phyloP scores from a whole-genome alignment of 2,797 vertebrate genomes.

The Myotis daubentonii region DNA sequence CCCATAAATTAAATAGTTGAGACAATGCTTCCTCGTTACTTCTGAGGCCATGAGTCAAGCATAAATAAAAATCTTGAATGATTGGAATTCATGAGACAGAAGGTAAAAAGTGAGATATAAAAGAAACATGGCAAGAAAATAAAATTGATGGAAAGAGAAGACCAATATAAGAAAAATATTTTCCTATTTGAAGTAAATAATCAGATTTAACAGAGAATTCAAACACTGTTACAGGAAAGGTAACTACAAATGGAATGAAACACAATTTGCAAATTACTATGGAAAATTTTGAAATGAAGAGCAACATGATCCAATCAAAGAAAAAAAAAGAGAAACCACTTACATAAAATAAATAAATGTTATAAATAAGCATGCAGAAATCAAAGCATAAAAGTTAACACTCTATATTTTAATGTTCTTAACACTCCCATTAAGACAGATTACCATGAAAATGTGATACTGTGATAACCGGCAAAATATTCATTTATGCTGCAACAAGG shows the following conservation, averaged over 20 bases:
- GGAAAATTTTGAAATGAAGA: background rate
- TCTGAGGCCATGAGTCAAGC: background rate
- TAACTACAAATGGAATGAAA: background rate
- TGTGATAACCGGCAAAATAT: background rate
- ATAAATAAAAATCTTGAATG: background rate
- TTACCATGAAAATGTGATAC: background rate
- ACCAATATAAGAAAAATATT: background rate
- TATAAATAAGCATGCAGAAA: background rate
- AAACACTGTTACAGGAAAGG: background rate
- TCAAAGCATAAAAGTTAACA: background rate
- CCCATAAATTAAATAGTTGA: background rate
- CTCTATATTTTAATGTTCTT: background rate
- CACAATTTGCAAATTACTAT: background rate
- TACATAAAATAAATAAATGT: background rate
- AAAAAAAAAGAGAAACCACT: background rate
- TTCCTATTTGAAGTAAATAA: background rate
- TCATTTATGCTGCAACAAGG: background rate
- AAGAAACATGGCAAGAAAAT: background rate
- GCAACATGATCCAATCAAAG: background rate
- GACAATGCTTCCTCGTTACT: background rate
- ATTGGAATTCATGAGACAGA: background rate
- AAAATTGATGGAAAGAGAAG: background rate
- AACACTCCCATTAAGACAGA: background rate
- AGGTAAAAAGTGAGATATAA: background rate
- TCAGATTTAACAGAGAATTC: background rate